Evolutionary conservation across 2,888 invertebrate genomes (phyloP), one percentile per base, ranked within the genome.

Genomic region (Euplexia lucipara): DNA sequence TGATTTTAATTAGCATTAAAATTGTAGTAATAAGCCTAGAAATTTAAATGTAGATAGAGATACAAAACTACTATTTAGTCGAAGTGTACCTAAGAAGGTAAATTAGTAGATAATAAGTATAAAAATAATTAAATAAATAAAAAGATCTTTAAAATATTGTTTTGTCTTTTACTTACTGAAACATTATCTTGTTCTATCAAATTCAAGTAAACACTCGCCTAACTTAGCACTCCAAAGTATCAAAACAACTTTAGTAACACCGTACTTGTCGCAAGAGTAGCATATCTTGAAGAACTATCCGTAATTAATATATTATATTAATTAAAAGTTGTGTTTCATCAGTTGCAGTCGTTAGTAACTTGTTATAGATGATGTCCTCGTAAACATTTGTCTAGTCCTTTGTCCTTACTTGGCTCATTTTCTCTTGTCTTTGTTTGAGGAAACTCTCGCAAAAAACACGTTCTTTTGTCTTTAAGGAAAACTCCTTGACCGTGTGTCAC

Each of bases 391-490:
- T 58, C 34, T 32, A 49, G 22, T 22, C 30, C 14, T n/a, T 37
- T 26, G 26, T 60, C 5, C 6, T 30, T 22, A 20, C 20, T 12
- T 20, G 12, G 45, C 45, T 67, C 14, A 8, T 45, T 70, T 2
- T 70, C 49, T 30, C 18, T 12, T 32, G 35, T 34, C 18, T 18
- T 48, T 53, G n/a, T 35, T 58, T 53, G 34, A 65, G 71, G 71
- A 58, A 44, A 66, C 51, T 45, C 44, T 65, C 58, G 58, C 54
- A 26, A 51, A 39, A 20, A 49, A 34, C 10, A 58, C 39, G 47
- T 37, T 30, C 14, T 42, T 22, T 41, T 41, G 35, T 42, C 4
- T 42, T 41, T 49, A 57, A 70, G 70, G 70, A 75, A 75, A 75
- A 60, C 5, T 6, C 30, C 30, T 60, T 64, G 60, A 49, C 32